These are phyloP conservation scores for Meghimatium bilineatum DNA, from an alignment of 2,888 invertebrate species.

Conservation along the genomic window DNA sequence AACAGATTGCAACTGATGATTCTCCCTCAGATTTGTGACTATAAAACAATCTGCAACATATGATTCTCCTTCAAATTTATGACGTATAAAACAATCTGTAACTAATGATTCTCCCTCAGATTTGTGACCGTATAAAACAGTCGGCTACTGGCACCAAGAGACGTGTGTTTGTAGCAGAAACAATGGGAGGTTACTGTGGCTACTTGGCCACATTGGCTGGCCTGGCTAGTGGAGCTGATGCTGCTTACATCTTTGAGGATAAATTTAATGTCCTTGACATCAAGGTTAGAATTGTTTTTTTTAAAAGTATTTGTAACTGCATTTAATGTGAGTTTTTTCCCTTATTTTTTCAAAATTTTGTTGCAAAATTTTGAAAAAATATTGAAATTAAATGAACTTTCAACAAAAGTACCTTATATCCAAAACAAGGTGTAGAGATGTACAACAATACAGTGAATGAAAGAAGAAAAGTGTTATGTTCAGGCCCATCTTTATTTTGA, in stretches of 20 bases:
- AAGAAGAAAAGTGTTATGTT: too few relatives aligned
- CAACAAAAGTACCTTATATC: too few relatives aligned
- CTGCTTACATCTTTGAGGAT: conserved; percentile 96
- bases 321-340: background rate
- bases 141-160: conserved; percentile 99
- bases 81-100: too few relatives aligned
- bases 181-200: conserved; percentile 99
- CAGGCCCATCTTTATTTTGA: too few relatives aligned
- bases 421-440: too few relatives aligned
- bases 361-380: too few relatives aligned
- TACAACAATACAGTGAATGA: too few relatives aligned
- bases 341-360: too few relatives aligned
- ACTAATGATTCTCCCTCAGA: background rate
- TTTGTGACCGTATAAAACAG: conserved; percentile 86
- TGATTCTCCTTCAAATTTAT: too few relatives aligned
- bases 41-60: too few relatives aligned
- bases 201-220: conserved; percentile 97
- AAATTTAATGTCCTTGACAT: conserved; percentile 94
- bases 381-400: too few relatives aligned
- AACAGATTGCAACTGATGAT: too few relatives aligned
- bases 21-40: background rate
- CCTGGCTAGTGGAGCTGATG: conserved; percentile 98
- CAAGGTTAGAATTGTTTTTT: conserved; percentile 75
- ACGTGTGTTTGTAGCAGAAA: conserved; percentile 95
- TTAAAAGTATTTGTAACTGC: background rate